Percentiles rank a stretch among this genome's conserved stretches.
These are phyloP conservation scores for Melanogrammus aeglefinus DNA, from an alignment of 2,797 vertebrate genomes.

Conservation along the genomic window DNA sequence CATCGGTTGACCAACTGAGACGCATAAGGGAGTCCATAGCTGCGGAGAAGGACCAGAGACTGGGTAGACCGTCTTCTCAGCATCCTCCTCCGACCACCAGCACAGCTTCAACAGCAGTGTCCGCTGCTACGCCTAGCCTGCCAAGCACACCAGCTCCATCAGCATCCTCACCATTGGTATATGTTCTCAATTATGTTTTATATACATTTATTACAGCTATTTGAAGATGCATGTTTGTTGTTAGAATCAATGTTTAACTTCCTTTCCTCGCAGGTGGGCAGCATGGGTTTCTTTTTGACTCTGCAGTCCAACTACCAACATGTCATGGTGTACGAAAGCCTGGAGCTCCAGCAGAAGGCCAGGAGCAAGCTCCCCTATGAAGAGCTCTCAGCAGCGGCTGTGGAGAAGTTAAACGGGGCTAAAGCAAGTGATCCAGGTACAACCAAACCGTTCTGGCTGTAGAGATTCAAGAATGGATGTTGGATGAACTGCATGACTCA, in stretches of 20 bases:
- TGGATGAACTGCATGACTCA: background rate
- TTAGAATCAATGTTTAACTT: background rate
- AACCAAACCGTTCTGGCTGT: constrained; percentile 3
- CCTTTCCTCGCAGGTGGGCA: constrained; percentile 68
- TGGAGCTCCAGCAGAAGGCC: constrained; percentile 83
- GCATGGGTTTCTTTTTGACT: constrained; percentile 77
- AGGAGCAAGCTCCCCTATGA: constrained; percentile 77
- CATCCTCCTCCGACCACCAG: constrained; percentile 23
- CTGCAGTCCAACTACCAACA: constrained; percentile 85
- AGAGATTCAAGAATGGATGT: background rate
- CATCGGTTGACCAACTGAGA: constrained; percentile 84
- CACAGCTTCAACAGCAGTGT: constrained; percentile 14
- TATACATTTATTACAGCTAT: background rate
- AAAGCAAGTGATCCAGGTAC: constrained; percentile 82
- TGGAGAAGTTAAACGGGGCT: constrained; percentile 75
- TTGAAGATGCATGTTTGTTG: background rate
- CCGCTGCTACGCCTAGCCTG: constrained; percentile 22
- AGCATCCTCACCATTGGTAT: constrained; percentile 56
- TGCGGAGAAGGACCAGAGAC: constrained; percentile 80
- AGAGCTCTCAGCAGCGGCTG: constrained; percentile 73
- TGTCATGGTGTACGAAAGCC: constrained; percentile 84
- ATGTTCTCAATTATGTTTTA: background rate
- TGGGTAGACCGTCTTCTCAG: constrained; percentile 59
- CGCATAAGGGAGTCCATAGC: constrained; percentile 87
- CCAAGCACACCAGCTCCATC: constrained; percentile 16